Base-by-base conservation (phyloP, 2,113 vertebrate species). In the Garra rufa region DNA sequence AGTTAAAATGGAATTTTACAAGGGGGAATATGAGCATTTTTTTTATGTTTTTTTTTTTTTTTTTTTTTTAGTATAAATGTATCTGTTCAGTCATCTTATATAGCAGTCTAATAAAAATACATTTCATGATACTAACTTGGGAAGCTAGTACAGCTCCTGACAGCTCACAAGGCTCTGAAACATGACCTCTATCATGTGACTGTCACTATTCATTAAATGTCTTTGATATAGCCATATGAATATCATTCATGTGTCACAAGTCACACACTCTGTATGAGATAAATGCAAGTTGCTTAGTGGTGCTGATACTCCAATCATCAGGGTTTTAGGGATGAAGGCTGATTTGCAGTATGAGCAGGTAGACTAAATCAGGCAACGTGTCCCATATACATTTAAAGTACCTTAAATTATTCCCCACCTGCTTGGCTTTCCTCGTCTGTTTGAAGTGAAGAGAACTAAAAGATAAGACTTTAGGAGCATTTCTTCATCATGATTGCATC, bases 311-410 rank as follows among this genome's bases (percentile, higher is more conserved):
- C 55, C 30, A 26, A 44, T 79, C 14, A 63, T 78, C n/a, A 63
- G 76, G 55, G 38, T 63, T 78, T 78, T 61, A 26, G 38, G 21
- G 50, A 77, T 26, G 55, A 78, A 61, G 55, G 38, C 55, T 44
- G 38, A 63, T 78, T 78, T 78, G 76, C 55, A 78, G 76, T 78
- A 4, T 4, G 55, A 78, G 38, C 65, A 83, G 67, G 69, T 61
- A 28, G 69, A 44, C 52, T 75, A 83, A 83, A 76, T 43, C 48
- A 78, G 55, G 76, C 38, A 61, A 78, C 15, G 21, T 78, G 76
- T 41, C 55, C 76, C 55, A 78, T 44, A 78, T 63, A 83, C 81
- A 57, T 46, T 83, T 75, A 75, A 75, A 75, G 70, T 59, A 73
- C 52, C 57, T 43, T 65, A 6, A 83, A 76, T 83, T 63, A 83